Evolutionary conservation across 2,888 invertebrate species (phyloP).

Genomic region (Aricia artaxerxes): DNA sequence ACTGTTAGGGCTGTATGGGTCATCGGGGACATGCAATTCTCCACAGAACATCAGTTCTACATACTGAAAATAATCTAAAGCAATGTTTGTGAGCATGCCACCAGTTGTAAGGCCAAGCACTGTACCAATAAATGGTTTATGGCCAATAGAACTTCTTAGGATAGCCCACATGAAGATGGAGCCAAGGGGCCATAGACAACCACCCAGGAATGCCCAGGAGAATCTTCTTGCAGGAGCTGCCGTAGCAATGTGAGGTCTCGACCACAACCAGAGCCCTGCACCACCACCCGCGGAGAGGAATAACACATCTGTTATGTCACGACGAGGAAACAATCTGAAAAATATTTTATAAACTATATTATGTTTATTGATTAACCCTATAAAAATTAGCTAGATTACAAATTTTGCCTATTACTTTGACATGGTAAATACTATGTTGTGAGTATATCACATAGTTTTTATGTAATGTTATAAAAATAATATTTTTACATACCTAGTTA

Average conservation of each 20-base stretch:
- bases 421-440: neutral
- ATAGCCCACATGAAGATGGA: slow-evolving; percentile 95
- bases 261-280: slow-evolving; percentile 90
- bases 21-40: slow-evolving; percentile 73
- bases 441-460: neutral
- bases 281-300: slow-evolving; percentile 90
- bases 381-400: neutral
- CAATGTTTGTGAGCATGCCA: slow-evolving; percentile 82
- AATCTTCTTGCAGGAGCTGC: slow-evolving; percentile 82
- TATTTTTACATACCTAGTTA: slow-evolving; percentile 80
- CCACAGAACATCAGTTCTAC: slow-evolving; percentile 81
- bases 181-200: slow-evolving; percentile 92
- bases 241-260: slow-evolving; percentile 87
- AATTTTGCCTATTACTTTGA: neutral
- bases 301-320: slow-evolving; percentile 90
- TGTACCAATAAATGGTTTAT: slow-evolving; percentile 84
- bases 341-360: neutral
- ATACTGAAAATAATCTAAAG: slow-evolving; percentile 83
- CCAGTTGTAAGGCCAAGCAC: slow-evolving; percentile 86
- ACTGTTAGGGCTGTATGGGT: slow-evolving; percentile 71
- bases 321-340: slow-evolving; percentile 85
- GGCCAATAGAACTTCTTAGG: slow-evolving; percentile 87
- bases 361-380: neutral
- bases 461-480: slow-evolving; percentile 9
- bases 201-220: slow-evolving; percentile 87